Evolutionary conservation across 2,797 vertebrate species (phyloP).

Genomic region (Ptychadena robeensis): DNA sequence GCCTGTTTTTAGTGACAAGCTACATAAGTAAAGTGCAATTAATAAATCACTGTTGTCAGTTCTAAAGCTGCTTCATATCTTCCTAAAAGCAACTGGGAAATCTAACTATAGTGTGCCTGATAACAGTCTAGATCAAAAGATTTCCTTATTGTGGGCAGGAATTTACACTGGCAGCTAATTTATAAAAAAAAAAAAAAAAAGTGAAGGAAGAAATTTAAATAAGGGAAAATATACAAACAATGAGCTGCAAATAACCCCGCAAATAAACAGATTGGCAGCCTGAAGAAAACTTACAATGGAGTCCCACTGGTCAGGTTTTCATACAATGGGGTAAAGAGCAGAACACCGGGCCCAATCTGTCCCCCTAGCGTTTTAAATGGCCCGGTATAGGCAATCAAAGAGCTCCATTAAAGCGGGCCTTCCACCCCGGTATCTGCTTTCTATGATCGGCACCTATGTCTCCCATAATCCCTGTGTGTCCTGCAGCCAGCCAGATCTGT

Average conservation of each 20-base stretch:
- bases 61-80: conserved; percentile 37
- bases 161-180: conserved; percentile 41
- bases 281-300: not conserved
- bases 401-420: too few relatives aligned
- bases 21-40: conserved; percentile 18
- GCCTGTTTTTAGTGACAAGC: conserved; percentile 43
- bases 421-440: too few relatives aligned
- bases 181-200: conserved; percentile 7
- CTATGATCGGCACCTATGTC: too few relatives aligned
- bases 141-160: conserved; percentile 22
- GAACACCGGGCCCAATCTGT: too few relatives aligned
- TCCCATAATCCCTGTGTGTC: too few relatives aligned
- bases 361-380: too few relatives aligned
- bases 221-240: conserved; percentile 1
- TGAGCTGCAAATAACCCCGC: not conserved
- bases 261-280: not conserved
- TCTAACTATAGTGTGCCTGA: conserved; percentile 24
- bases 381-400: too few relatives aligned
- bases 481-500: too few relatives aligned
- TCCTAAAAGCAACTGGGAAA: conserved; percentile 31
- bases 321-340: too few relatives aligned
- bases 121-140: conserved; percentile 37
- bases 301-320: too few relatives aligned
- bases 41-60: conserved; percentile 58
- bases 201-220: not conserved